Base-by-base conservation (phyloP, 2,888 invertebrate genomes). In the Andrena trimmerana region DNA sequence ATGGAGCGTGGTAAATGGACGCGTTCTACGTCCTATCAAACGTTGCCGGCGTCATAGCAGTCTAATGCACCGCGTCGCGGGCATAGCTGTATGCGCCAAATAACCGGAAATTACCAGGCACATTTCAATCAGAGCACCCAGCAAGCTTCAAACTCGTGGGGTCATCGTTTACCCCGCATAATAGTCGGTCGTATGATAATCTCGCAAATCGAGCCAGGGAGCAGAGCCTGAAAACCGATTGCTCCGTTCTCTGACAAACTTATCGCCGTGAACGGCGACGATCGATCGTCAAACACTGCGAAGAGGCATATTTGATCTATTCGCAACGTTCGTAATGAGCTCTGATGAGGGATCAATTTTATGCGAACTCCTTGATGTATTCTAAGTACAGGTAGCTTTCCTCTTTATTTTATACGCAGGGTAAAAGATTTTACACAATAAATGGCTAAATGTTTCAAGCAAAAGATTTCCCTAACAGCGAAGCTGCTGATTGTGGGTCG, bases 101-200 rank as follows among this genome's bases (percentile, higher is more conserved):
- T 89, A 90, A 89, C 88, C 91, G 90, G 91, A 91, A 91, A 92
- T 91, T 91, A 89, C 88, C 86, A 86, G 87, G 87, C 88, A 87
- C 89, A 90, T 91, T 91, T 90, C 91, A 91, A 92, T 91, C 91
- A 89, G 87, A 87, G 81, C 70, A 78, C 54, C 72, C 69, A 57
- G 86, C 69, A 70, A 83, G 69, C 77, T 69, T 80, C 75, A 85
- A 83, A 86, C 85, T 81, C 75, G 85, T 62, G 69, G 79, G 81
- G 84, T 86, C 89, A 88, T 90, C 89, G 86, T 90, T 90, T 89
- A 88, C 89, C 88, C 87, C 81, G 85, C 88, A 90, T 90, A 90
- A 90, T 89, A 85, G 87, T 69, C 73, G 70, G 79, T 69, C 84
- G 86, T 89, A 91, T 89, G 90, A 90, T 90, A 87, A 91, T 91